Conservation (phyloP, 2,888 invertebrate species). For the Pterostichus niger region DNA sequence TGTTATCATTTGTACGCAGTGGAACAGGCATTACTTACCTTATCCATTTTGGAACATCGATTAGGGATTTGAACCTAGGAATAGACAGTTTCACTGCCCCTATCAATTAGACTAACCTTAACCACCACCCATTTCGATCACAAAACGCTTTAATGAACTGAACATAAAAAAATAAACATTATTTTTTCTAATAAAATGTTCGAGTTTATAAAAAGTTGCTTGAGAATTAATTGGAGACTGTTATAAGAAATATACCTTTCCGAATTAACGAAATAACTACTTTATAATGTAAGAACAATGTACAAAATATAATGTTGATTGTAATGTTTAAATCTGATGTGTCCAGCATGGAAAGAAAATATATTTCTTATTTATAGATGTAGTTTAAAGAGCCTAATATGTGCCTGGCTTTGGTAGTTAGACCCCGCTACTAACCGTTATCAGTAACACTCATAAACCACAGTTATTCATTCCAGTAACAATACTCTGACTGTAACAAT, state of each 20-base stretch:
- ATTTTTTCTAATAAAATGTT: slow-evolving; percentile 64
- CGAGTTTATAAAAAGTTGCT: slow-evolving; percentile 55
- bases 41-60: slow-evolving; percentile 14
- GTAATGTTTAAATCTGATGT: slow-evolving; percentile 52
- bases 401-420: slow-evolving; percentile 65
- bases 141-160: slow-evolving; percentile 54
- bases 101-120: slow-evolving; percentile 26
- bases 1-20: slow-evolving; percentile 32
- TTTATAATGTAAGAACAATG: slow-evolving; percentile 63
- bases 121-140: slow-evolving; percentile 38
- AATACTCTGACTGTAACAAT: slow-evolving; percentile 26
- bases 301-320: slow-evolving; percentile 63
- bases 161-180: slow-evolving; percentile 61
- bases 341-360: slow-evolving; percentile 57
- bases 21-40: slow-evolving; percentile 19
- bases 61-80: neutral
- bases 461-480: slow-evolving; percentile 59
- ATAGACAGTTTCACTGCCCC: slow-evolving; percentile 47
- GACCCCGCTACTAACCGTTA: slow-evolving; percentile 48
- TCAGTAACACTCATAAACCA: slow-evolving; percentile 11
- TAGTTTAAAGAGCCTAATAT: slow-evolving; percentile 65
- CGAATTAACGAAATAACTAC: slow-evolving; percentile 60
- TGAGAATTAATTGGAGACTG: slow-evolving; percentile 65
- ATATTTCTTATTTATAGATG: slow-evolving; percentile 63
- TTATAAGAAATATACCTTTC: slow-evolving; percentile 66